These are phyloP conservation scores for Platichthys stellatus DNA, from an alignment of 2,113 vertebrate genomes.

Conservation along the genomic window DNA sequence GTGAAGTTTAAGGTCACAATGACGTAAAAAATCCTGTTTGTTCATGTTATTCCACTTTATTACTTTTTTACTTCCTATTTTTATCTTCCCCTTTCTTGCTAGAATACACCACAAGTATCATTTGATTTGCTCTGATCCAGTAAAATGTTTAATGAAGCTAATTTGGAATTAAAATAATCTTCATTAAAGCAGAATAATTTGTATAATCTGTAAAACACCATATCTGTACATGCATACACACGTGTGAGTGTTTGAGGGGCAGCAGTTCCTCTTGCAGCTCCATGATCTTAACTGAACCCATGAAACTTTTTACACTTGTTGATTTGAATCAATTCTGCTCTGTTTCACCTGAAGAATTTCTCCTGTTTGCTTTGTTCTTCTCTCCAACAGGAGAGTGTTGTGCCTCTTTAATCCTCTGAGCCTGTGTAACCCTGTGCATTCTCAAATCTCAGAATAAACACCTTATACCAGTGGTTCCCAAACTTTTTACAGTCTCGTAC, in stretches of 20 bases:
- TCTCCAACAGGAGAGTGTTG: not conserved
- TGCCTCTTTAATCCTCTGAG: not conserved
- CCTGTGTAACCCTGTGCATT: not conserved
- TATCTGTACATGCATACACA: too few species aligned
- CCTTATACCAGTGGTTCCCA: not conserved
- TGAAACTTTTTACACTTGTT: conserved; percentile 19
- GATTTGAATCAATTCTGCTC: conserved; percentile 48
- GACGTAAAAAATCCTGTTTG: too few species aligned
- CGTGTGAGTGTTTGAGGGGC: not conserved
- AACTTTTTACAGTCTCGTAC: too few species aligned
- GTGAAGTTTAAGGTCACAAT: too few species aligned
- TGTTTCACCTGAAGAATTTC: conserved; percentile 51
- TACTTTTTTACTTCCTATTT: too few species aligned
- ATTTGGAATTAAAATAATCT: not conserved
- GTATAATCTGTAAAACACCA: not conserved
- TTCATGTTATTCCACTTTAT: too few species aligned
- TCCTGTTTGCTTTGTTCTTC: conserved; percentile 41
- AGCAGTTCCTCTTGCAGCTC: not conserved
- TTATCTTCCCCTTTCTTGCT: too few species aligned
- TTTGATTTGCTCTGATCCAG: too few species aligned
- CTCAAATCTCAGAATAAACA: not conserved
- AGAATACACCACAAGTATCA: too few species aligned
- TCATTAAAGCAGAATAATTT: not conserved
- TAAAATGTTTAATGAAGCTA: not conserved
- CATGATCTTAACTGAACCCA: not conserved